Base-by-base conservation (phyloP, 2,888 invertebrate species). In the Ganaspis brasiliensis region DNA sequence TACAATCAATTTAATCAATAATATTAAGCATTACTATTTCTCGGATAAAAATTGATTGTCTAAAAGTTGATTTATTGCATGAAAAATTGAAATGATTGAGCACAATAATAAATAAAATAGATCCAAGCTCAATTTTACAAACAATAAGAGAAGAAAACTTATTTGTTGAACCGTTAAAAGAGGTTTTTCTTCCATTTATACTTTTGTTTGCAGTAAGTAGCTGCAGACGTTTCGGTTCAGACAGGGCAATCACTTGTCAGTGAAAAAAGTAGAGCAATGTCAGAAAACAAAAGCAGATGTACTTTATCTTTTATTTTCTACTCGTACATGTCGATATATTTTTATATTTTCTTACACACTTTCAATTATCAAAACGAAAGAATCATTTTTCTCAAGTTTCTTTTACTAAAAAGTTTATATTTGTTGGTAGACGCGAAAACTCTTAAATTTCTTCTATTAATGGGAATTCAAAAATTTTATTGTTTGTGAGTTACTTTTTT, bases 171-270 rank as follows among this genome's bases (percentile, higher is more conserved):
- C 26, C 14, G 26, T 57, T 57, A 57, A 57, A 26, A 24, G n/a
- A 26, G 57, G 12, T 57, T 57, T 57, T 57, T 31, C 57, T 57
- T 8, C 31, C 31, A 31, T 31, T 26, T 57, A 14, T 31, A 14
- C 57, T 24, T 57, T 57, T 57, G 24, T n/a, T 24, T 57, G 56
- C 1, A 12, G 26, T 31, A 57, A 57, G 57, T 57, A 57, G 57
- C 8, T 57, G 31, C 59, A 59, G 31, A 59, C 31, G 31, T 59
- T 59, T 6, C 14, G 59, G n/a, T 31, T 59, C 59, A 26, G 26
- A 59, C 26, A 59, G 59, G 8, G 59, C 31, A 31, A 59, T 59
- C 31, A 59, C 59, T 59, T 59, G 26, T 59, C 59, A 31, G n/a
- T 26, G 59, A 59, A 59, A 59, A 59, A 31, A 31, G 59, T 31